Evolutionary conservation across 2,888 invertebrate genomes (phyloP).

Genomic region (Uropetala carovei): DNA sequence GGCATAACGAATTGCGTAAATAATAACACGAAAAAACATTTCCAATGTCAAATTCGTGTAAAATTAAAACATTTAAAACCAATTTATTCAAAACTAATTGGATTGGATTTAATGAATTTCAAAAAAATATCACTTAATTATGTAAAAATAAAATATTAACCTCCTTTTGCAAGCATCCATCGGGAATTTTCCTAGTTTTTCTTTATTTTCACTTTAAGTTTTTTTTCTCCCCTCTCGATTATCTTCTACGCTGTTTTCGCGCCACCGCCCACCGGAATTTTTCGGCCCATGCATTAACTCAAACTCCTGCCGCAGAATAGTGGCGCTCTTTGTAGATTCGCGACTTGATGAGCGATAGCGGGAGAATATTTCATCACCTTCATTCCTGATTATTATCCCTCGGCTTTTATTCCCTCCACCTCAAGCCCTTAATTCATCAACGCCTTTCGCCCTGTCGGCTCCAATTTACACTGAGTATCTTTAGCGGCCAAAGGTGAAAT

Average conservation of each 20-base stretch:
- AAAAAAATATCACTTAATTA: too few relatives aligned
- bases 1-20: too few relatives aligned
- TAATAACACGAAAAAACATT: too few relatives aligned
- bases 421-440: background rate
- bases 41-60: too few relatives aligned
- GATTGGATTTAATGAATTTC: too few relatives aligned
- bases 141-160: too few relatives aligned
- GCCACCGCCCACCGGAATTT: background rate
- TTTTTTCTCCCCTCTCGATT: background rate
- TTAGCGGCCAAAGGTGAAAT: background rate
- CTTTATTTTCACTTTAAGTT: background rate
- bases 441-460: background rate
- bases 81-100: too few relatives aligned
- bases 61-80: too few relatives aligned
- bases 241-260: background rate
- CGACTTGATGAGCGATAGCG: conserved; percentile 3
- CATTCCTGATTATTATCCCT: background rate
- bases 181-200: background rate
- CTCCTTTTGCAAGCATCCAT: too few relatives aligned
- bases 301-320: background rate
- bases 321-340: background rate
- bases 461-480: background rate
- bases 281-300: background rate
- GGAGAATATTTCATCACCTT: background rate
- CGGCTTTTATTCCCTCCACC: background rate